Evolutionary conservation across 2,888 invertebrate genomes (phyloP), one percentile per base, ranked within the genome.

Genomic region (Lucinisca nassula): DNA sequence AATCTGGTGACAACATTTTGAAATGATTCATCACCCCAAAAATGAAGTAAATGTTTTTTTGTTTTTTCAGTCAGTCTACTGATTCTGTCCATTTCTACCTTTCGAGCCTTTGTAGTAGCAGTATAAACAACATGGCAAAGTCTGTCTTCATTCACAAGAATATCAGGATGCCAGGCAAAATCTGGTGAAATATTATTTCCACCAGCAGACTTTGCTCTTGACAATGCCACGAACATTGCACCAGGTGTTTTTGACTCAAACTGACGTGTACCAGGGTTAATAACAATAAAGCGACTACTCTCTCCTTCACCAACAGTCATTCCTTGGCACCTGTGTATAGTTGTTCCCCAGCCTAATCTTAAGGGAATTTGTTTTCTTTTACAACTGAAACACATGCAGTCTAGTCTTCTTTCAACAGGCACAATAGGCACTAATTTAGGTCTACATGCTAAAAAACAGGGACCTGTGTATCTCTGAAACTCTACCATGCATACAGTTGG

Each of bases 271-370:
- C 90, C 89, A 38, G 91, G 89, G 49, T 90, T 78, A 17, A 90
- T 92, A 14, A 91, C 67, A 51, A 91, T 89, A 73, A 89, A 91
- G 14, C 88, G 32, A 40, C 87, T 87, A 12, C 78, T 2, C 73
- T 92, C 87, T 6, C 83, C 87, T 17, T 81, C 6, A 4, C 91
- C 92, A 35, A 92, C 91, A 1, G 92, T 92, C 91, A 92, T 91
- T 0, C 92, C 91, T 75, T 92, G 91, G 72, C 92, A 92, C 8
- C 73, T 37, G 38, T 92, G 91, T 14, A 91, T 91, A 17, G 92
- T 91, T 3, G 87, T 87, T 27, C 80, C 92, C 92, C 91, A 90
- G 6, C 89, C 90, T 27, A 92, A 79, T 6, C 85, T 38, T 6
- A 92, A 49, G 8, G 92, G 92, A 17, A 91, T 72, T 72, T 90